Evolutionary conservation across 2,888 invertebrate species (phyloP).

Genomic region (Melangyna quadrimaculata): DNA sequence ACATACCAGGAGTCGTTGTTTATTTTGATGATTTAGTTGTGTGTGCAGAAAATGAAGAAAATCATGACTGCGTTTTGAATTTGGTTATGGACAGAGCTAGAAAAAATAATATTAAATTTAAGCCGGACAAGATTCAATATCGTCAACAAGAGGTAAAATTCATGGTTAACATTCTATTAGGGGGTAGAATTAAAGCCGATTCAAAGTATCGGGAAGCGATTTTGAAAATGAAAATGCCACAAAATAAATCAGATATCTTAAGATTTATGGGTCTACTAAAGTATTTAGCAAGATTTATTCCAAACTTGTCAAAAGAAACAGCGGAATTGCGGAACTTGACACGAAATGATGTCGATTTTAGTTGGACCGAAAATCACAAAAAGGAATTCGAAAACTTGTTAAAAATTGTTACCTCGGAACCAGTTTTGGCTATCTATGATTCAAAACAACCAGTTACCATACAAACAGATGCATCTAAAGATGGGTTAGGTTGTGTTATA

Average conservation of each 20-base stretch:
- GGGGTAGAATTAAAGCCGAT: constrained; percentile 58
- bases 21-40: constrained; percentile 76
- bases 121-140: constrained; percentile 73
- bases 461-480: constrained; percentile 74
- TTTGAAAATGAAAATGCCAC: constrained; percentile 27
- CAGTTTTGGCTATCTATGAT: constrained; percentile 56
- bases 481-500: constrained; percentile 33
- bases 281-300: constrained; percentile 70
- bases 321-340: constrained; percentile 46
- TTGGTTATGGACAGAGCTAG: constrained; percentile 45
- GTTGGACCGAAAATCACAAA: constrained; percentile 44
- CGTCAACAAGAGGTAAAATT: constrained; percentile 69
- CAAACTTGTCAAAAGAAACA: constrained; percentile 52
- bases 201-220: constrained; percentile 62
- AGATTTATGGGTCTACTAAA: constrained; percentile 56
- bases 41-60: constrained; percentile 66
- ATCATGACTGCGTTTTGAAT: constrained; percentile 61
- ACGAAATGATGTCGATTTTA: constrained; percentile 41
- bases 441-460: constrained; percentile 73
- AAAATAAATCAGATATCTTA: constrained; percentile 36
- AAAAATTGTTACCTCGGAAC: constrained; percentile 20
- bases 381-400: constrained; percentile 34
- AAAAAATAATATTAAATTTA: constrained; percentile 70
- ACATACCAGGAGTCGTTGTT: constrained; percentile 75
- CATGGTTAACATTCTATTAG: constrained; percentile 73